These are phyloP conservation scores for Morpho helenor DNA, from an alignment of 2,888 invertebrate genomes.

Conservation along the genomic window DNA sequence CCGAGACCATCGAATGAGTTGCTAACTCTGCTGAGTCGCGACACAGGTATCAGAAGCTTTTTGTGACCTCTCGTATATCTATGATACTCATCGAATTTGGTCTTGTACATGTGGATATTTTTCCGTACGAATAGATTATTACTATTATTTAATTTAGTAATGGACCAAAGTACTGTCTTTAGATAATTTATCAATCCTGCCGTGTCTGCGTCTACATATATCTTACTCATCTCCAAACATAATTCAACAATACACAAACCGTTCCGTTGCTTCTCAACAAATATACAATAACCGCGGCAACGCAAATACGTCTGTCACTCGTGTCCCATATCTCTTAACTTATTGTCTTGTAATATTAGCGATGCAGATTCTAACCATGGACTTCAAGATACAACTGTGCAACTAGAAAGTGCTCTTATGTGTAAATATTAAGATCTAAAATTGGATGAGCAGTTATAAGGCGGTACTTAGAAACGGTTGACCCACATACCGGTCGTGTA, in stretches of 20 bases:
- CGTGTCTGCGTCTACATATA: too few species aligned
- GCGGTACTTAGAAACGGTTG: slow-evolving; percentile 50
- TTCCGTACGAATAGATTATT: too few species aligned
- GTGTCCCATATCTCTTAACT: slow-evolving; percentile 20
- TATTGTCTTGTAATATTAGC: slow-evolving; percentile 30
- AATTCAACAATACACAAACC: background rate
- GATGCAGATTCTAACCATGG: slow-evolving; percentile 23
- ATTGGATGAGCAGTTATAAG: slow-evolving; percentile 28
- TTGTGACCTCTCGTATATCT: too few species aligned
- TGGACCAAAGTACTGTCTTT: too few species aligned
- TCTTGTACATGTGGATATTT: too few species aligned
- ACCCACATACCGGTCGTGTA: slow-evolving; percentile 62
- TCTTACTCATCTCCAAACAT: too few species aligned
- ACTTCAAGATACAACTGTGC: slow-evolving; percentile 8
- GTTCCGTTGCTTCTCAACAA: slow-evolving; percentile 2
- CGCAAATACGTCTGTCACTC: slow-evolving; percentile 16
- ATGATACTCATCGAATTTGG: too few species aligned
- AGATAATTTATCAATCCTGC: too few species aligned
- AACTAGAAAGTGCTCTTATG: slow-evolving; percentile 16
- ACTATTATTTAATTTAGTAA: too few species aligned
- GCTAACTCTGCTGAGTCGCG: too few species aligned
- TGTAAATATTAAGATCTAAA: slow-evolving; percentile 15
- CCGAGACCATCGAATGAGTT: too few species aligned
- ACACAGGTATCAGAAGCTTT: too few species aligned
- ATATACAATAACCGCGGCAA: slow-evolving; percentile 14